Conservation (phyloP, 2,797 vertebrate species). For the Babyrousa celebensis region DNA sequence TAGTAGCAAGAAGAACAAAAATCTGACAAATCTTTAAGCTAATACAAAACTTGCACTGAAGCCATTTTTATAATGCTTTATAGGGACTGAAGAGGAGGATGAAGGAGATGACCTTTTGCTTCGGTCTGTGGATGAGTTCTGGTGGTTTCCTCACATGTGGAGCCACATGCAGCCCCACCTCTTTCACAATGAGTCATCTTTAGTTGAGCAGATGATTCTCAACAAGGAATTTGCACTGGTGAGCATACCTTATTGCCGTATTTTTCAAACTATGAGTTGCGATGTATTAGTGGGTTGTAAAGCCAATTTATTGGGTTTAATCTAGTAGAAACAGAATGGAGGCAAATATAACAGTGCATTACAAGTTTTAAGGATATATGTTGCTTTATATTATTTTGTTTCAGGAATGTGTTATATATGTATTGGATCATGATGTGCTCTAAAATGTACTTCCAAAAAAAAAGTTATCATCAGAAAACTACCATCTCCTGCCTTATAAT, state of each 20-base stretch:
- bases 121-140: constrained; percentile 96
- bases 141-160: constrained; percentile 99
- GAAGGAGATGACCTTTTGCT: constrained; percentile 97
- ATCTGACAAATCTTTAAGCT: background rate
- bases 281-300: background rate
- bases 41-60: background rate
- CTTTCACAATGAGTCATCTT: constrained; percentile 97
- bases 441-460: background rate
- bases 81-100: constrained; percentile 96
- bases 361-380: background rate
- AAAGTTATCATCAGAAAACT: background rate
- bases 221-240: constrained; percentile 99
- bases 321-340: background rate
- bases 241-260: constrained; percentile 83
- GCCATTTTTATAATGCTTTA: background rate
- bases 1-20: background rate
- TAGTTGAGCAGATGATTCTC: constrained; percentile 98
- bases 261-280: background rate
- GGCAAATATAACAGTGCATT: background rate
- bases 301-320: background rate
- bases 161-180: constrained; percentile 99
- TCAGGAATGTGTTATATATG: background rate
- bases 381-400: background rate
- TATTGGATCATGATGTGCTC: background rate
- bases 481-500: background rate